Conservation (phyloP, 1,140 invertebrate species). For the Campodea augens region DNA sequence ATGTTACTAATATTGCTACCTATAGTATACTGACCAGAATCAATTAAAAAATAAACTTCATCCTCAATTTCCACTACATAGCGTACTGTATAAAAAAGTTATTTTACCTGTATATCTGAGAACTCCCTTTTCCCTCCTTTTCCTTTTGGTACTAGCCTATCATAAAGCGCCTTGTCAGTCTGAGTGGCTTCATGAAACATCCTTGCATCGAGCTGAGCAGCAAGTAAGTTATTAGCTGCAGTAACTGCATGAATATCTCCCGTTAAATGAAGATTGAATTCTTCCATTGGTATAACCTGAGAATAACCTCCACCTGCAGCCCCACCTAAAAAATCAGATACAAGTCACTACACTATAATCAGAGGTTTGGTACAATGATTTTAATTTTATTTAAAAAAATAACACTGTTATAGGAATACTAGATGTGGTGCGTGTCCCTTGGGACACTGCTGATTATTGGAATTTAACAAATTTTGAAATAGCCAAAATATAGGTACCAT, state of each 20-base stretch:
- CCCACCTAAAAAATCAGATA: conserved; percentile 48
- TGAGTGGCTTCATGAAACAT: conserved; percentile 92
- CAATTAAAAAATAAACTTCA: background rate
- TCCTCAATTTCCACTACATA: too few relatives aligned
- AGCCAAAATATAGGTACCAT: too few relatives aligned
- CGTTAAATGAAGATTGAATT: conserved; percentile 96
- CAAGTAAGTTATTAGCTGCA: conserved; percentile 91
- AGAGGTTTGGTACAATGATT: too few relatives aligned
- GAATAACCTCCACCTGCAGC: conserved; percentile 89
- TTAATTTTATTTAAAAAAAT: too few relatives aligned
- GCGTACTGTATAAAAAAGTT: too few relatives aligned
- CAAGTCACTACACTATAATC: too few relatives aligned
- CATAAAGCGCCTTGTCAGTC: conserved; percentile 64
- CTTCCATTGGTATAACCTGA: conserved; percentile 97
- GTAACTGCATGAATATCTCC: conserved; percentile 97
- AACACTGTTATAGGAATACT: too few relatives aligned
- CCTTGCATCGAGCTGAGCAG: conserved; percentile 81
- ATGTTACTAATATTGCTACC: too few relatives aligned
- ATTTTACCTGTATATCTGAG: conserved; percentile 42
- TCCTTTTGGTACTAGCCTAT: conserved; percentile 62
- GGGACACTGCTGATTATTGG: too few relatives aligned
- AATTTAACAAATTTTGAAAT: too few relatives aligned
- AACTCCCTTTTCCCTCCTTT: conserved; percentile 62
- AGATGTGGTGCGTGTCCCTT: too few relatives aligned
- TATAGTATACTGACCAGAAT: too few relatives aligned